Evolutionary conservation across 2,888 invertebrate species (phyloP).

Genomic region (Petrolisthes manimaculis): DNA sequence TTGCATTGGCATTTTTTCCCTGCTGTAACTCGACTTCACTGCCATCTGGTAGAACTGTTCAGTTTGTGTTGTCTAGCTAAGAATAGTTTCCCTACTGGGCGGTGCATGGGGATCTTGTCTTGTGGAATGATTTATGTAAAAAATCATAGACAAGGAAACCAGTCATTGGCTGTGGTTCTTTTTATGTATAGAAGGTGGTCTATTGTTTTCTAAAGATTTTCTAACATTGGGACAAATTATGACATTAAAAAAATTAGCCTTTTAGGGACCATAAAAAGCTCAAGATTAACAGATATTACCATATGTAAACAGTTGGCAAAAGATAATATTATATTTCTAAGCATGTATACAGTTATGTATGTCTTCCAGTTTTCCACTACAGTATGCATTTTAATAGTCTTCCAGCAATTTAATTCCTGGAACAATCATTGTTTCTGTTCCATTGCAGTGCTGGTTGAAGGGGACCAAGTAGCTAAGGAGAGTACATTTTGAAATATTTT

Average conservation of each 20-base stretch:
- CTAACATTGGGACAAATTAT: too few relatives aligned
- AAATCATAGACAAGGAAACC: too few relatives aligned
- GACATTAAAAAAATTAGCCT: not conserved
- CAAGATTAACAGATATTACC: not conserved
- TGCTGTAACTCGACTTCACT: too few relatives aligned
- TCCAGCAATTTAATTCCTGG: slow-evolving; percentile 7
- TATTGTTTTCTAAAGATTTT: too few relatives aligned
- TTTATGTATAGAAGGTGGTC: too few relatives aligned
- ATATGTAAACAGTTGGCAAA: not conserved
- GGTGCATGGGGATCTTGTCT: too few relatives aligned
- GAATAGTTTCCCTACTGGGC: too few relatives aligned
- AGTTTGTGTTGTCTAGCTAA: too few relatives aligned
- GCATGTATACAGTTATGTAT: not conserved
- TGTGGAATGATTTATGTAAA: too few relatives aligned
- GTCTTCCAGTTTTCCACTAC: slow-evolving; percentile 18
- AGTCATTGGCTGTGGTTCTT: too few relatives aligned
- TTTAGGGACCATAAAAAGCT: not conserved
- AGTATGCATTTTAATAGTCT: slow-evolving; percentile 27
- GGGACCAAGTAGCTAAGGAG: slow-evolving; percentile 28
- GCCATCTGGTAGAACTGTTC: too few relatives aligned
- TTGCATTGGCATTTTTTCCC: too few relatives aligned
- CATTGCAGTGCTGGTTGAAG: slow-evolving; percentile 30
- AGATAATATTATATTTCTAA: not conserved
- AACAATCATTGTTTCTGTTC: slow-evolving; percentile 29
- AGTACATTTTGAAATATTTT: slow-evolving; percentile 41